Percentiles rank a stretch among this genome's conserved stretches.
Evolutionary conservation across 2,888 invertebrate genomes (phyloP).

Genomic region (Tenodera sinensis): DNA sequence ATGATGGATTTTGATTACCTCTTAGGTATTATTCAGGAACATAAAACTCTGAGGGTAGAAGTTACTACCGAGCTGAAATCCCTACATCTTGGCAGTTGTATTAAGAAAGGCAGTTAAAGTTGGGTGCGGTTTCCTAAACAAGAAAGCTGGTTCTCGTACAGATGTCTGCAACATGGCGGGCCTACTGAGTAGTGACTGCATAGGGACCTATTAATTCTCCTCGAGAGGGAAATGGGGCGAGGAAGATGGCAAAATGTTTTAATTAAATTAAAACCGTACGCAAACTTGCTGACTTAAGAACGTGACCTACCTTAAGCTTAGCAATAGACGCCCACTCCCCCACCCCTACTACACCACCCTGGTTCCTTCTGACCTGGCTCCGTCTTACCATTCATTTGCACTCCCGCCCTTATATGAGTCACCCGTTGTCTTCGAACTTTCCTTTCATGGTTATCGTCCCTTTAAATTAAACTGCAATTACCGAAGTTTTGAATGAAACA

Average conservation of each 20-base stretch:
- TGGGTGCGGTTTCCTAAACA: not conserved
- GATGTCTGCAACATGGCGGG: not conserved
- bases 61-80: too few relatives aligned
- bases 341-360: not conserved
- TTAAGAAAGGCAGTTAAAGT: not conserved
- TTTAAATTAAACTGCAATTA: not conserved
- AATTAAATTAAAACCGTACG: conserved; percentile 1
- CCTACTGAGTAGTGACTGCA: not conserved
- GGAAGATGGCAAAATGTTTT: not conserved
- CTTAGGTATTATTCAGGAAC: too few relatives aligned
- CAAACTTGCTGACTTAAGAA: not conserved
- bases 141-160: not conserved
- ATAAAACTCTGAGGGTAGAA: too few relatives aligned
- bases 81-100: too few relatives aligned
- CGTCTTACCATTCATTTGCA: not conserved
- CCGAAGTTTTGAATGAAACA: too few relatives aligned
- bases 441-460: not conserved
- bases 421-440: not conserved
- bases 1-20: too few relatives aligned
- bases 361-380: not conserved
- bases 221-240: not conserved
- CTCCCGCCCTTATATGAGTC: not conserved
- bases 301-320: not conserved
- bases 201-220: not conserved
- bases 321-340: not conserved